Evolutionary conservation across 2,113 vertebrate genomes (phyloP), one percentile per base, ranked within the genome.

Genomic region (Eulemur macaco): DNA sequence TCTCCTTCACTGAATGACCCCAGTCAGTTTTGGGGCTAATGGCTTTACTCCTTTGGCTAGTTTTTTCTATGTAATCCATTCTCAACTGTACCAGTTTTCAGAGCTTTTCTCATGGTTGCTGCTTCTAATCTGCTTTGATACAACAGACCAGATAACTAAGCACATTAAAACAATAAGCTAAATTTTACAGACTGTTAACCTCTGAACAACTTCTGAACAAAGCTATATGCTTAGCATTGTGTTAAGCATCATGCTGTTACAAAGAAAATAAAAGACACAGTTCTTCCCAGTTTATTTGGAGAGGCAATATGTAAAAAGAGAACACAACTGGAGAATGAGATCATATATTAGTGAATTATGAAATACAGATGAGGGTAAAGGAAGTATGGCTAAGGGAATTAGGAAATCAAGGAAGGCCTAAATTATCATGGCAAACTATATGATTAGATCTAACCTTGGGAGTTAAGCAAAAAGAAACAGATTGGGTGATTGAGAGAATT

Each of bases 121-220:
- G 8, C 52, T 91, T 95, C 37, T 93, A 63, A 91, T 83, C 74
- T 94, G 34, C 54, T 96, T 96, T 96, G 63, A 96, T 96, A 37
- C 66, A 91, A 39, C 9, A 54, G 63, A 93, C 74, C 56, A 91
- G 50, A 68, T 91, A 85, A 77, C 82, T 86, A 93, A 95, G 66
- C 39, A 83, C 71, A 91, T 94, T 89, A 94, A 98, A 95, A 91
- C 84, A 82, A 84, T 77, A 94, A 93, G 78, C 58, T 94, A 29
- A 82, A 94, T 94, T 92, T 95, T 91, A 91, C 31, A 58, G 60
- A 86, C 21, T 71, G 18, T 93, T 95, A 93, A 86, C 20, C 88
- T 94, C 71, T 71, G 54, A 89, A 89, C 20, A 86, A 81, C 52
- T 87, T 78, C 12, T 1, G 20, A 90, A 56, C n/a, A 83, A 94